Base-by-base conservation (phyloP, 2,113 vertebrate species). In the Gambusia holbrooki region DNA sequence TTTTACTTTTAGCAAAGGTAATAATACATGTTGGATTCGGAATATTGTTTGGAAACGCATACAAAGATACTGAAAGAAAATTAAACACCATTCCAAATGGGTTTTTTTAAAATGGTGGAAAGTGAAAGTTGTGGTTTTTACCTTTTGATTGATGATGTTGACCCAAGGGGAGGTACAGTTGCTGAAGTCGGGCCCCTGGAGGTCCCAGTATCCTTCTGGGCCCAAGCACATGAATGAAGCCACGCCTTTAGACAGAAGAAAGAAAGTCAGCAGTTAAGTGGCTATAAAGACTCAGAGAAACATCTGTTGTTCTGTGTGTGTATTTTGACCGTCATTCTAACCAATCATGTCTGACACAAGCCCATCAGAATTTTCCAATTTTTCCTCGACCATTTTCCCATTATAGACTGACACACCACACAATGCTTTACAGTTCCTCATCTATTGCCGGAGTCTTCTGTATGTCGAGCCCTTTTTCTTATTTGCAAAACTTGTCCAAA, bases 141-240 rank as follows among this genome's bases (percentile, higher is more conserved):
- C 98, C 96, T 98, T 99, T 82, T 98, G 97, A 78, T 95, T 96
- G 88, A 99, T 98, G 82, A 97, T 93, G 88, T 96, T 97, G 84
- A 99, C 95, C 98, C 98, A 99, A 12, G 95, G 95, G 71, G 98
- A 99, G 76, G 97, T 97, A 66, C 98, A 99, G 92, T 99, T 99
- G 94, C 97, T 98, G 45, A 99, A 95, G 85, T 99, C 96, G 4
- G 98, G 98, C 73, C 98, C 98, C 90, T 96, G 96, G 12, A 95
- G 93, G 82, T 98, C 96, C 98, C 98, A 99, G 82, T 94, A 91
- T 66, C 96, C 97, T 0, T 97, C 96, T 19, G 97, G 96, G 0
- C 94, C 94, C 64, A 96, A 80, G 69, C 98, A 99, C 0, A 89
- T 80, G 80, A 96, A 99, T 3, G 94, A 95, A n/a, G 97, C 96